Base-by-base conservation (phyloP, 2,113 vertebrate genomes). In the rabbit (Oryctolagus cuniculus) region DNA sequence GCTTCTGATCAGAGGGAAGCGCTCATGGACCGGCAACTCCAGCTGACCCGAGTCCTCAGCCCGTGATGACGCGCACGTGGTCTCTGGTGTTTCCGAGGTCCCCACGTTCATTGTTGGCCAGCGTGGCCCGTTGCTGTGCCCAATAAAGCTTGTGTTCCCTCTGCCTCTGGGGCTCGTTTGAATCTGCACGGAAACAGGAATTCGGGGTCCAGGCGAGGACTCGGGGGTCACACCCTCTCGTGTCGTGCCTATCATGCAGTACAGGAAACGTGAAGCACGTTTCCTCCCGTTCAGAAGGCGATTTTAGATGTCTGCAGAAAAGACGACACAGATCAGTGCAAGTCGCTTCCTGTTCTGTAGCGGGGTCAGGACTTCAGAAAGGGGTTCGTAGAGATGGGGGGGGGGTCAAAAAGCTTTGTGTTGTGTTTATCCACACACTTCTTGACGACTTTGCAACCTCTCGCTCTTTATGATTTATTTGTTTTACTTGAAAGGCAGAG, bases 261-360 rank as follows among this genome's bases (percentile, higher is more conserved):
- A 89, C 92, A 92, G n/a, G 58, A 78, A 0, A 17, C 91, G 96
- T 97, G 93, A 96, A 97, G 97, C 95, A 83, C 95, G 94, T 97
- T 93, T 89, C 94, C 90, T 93, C 97, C 88, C 95, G 88, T 88
- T 80, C 29, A 49, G 74, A 83, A 73, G 90, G 78, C 11, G 17
- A 38, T 64, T 61, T 93, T 53, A 44, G 24, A 27, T 91, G 87
- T 80, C 49, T 73, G 84, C 95, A 93, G 96, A 96, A 96, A 49
- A 27, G 38, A 67, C 10, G 13, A 0, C 2, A 21, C 49, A 34
- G 38, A 90, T 11, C 87, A 96, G 95, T 97, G 96, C 96, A 75
- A 80, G 36, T 97, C 97, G 96, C 96, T 96, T 98, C 94, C 97
- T 98, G 98, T 96, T 97, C 66, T 96, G 93, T 97, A 95, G 95